Evolutionary conservation across 2,888 invertebrate species (phyloP).

Genomic region (Aproaerema taeniolella): DNA sequence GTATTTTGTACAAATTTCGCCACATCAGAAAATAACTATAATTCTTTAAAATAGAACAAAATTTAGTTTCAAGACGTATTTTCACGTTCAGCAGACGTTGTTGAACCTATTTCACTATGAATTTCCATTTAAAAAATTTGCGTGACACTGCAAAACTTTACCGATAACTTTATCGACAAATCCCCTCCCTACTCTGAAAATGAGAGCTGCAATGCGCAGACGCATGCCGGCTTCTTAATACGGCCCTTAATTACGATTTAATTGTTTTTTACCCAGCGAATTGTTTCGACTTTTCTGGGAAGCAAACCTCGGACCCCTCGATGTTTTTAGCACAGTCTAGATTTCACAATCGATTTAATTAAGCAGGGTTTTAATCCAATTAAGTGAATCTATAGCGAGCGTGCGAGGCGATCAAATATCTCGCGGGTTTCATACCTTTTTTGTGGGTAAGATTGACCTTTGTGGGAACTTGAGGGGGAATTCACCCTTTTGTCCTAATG

Average conservation of each 20-base stretch:
- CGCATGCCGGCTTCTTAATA: conserved; percentile 65
- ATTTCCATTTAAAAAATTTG: no score
- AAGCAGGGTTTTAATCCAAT: conserved; percentile 23
- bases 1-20: no score
- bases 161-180: conserved; percentile 21
- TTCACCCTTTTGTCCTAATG: no score
- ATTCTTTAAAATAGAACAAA: no score
- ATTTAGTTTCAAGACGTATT: no score
- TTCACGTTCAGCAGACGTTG: not conserved
- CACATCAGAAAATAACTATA: no score
- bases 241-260: conserved; percentile 71
- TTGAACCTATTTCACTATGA: no score
- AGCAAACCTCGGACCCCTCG: conserved; percentile 30
- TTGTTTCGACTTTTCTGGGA: conserved; percentile 56
- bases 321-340: conserved; percentile 38
- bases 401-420: conserved; percentile 11
- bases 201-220: conserved; percentile 44
- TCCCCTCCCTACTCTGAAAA: conserved; percentile 48
- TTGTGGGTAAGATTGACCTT: conserved; percentile 3
- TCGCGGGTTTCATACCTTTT: conserved; percentile 3
- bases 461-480: no score
- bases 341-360: conserved; percentile 32
- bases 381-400: conserved; percentile 9
- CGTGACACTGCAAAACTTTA: conserved; percentile 8
- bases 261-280: conserved; percentile 67